Conservation (phyloP, 2,113 vertebrate species). For the Notothenia rossii region DNA sequence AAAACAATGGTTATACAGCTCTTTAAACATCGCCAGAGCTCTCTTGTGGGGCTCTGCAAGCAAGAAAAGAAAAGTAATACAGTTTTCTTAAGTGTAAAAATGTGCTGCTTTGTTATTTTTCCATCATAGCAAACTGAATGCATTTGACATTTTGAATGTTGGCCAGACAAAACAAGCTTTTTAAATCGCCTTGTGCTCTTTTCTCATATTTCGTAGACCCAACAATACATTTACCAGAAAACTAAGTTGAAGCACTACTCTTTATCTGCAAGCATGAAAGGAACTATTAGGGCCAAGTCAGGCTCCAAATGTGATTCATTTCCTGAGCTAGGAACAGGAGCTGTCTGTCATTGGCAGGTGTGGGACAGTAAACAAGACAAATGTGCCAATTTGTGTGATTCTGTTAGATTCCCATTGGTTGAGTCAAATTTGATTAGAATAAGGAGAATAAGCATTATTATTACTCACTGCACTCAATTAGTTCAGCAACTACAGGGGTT, state of each 20-base stretch:
- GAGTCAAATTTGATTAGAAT: constrained; percentile 52
- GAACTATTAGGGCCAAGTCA: neutral
- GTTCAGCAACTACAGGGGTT: constrained; percentile 22
- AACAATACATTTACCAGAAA: neutral
- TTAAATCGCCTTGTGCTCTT: neutral
- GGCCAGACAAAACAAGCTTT: neutral
- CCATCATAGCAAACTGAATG: neutral
- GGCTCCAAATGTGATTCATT: constrained; percentile 19
- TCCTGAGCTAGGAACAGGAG: constrained; percentile 16
- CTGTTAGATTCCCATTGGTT: constrained; percentile 46
- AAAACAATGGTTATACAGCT: constrained; percentile 11
- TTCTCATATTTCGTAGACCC: neutral
- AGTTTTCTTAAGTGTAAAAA: neutral
- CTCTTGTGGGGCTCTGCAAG: neutral
- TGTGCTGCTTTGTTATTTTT: neutral
- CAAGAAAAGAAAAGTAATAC: neutral
- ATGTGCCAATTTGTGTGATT: constrained; percentile 48
- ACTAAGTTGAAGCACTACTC: neutral
- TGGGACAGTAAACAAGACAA: constrained; percentile 50
- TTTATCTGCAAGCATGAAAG: constrained; percentile 13
- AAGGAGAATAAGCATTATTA: constrained; percentile 50
- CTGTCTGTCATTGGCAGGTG: constrained; percentile 23
- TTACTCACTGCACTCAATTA: constrained; percentile 35
- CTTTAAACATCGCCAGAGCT: neutral
- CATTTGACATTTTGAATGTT: neutral